Evolutionary conservation across 2,888 invertebrate genomes (phyloP).

Genomic region (Crossocerus cetratus): DNA sequence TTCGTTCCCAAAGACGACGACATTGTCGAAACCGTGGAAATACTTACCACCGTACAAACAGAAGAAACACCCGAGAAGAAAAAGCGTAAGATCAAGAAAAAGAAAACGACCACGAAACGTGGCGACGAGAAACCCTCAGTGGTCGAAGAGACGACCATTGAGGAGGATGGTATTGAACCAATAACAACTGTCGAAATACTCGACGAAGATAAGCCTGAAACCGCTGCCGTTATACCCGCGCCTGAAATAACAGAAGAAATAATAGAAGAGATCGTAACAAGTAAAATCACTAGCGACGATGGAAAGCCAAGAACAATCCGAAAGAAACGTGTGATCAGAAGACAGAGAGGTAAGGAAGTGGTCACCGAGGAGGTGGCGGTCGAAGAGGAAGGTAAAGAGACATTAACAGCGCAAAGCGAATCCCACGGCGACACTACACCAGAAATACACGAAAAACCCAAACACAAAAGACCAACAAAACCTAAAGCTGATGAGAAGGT

Average conservation of each 20-base stretch:
- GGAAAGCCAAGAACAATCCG: constrained; percentile 65
- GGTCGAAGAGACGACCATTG: constrained; percentile 76
- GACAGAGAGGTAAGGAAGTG: constrained; percentile 76
- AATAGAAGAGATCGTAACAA: constrained; percentile 36
- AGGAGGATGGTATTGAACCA: constrained; percentile 66
- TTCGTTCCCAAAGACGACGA: constrained; percentile 58
- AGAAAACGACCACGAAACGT: constrained; percentile 71
- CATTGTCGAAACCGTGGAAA: constrained; percentile 54
- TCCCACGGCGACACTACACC: constrained; percentile 65
- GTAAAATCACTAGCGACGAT: constrained; percentile 70
- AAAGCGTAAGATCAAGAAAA: constrained; percentile 66
- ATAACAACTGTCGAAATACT: constrained; percentile 62
- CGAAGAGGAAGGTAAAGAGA: constrained; percentile 76
- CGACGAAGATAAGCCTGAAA: constrained; percentile 59
- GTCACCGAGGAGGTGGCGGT: constrained; percentile 77
- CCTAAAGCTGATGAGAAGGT: constrained; percentile 64
- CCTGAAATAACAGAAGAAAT: constrained; percentile 51
- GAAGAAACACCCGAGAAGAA: constrained; percentile 62
- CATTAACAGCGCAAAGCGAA: constrained; percentile 72
- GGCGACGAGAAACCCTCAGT: constrained; percentile 61
- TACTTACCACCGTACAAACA: constrained; percentile 54
- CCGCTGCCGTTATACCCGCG: constrained; percentile 42
- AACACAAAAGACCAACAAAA: constrained; percentile 68
- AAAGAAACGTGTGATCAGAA: constrained; percentile 69
- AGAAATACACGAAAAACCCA: constrained; percentile 68